Conservation (phyloP, 35 echinoderm and acorn worm genomes). For the Heliocidaris tuberculata region DNA sequence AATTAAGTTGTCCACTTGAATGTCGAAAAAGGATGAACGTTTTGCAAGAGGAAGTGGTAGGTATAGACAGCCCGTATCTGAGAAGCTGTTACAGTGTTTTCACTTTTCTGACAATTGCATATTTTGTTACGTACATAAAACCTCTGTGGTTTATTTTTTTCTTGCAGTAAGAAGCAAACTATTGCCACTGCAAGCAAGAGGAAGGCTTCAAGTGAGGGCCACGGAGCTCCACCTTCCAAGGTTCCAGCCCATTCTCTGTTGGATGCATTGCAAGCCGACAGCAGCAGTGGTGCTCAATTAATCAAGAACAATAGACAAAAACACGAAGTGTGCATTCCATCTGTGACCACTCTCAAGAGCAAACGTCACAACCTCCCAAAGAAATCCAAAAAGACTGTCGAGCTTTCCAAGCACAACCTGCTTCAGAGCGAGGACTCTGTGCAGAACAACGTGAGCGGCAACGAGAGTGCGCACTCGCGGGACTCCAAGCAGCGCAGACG, state of each 20-base stretch:
- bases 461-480: conserved; percentile 8
- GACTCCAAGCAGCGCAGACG: conserved; percentile 35
- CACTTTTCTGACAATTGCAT: no score
- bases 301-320: conserved; percentile 29
- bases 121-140: background rate
- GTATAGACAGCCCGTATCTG: no score
- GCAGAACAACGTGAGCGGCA: conserved; percentile 27
- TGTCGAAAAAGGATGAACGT: no score
- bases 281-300: background rate
- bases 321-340: conserved; percentile 38
- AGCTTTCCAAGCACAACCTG: conserved; percentile 38
- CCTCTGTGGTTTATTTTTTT: background rate
- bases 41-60: no score
- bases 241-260: background rate
- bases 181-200: background rate
- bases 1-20: no score
- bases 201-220: conserved; percentile 25
- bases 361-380: background rate
- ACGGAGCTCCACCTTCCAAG: conserved; percentile 36
- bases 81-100: no score
- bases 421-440: conserved; percentile 9
- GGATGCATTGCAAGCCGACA: background rate
- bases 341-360: conserved; percentile 35
- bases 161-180: conserved; percentile 31
- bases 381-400: conserved; percentile 30